Evolutionary conservation across 2,888 invertebrate species (phyloP), one percentile per base, ranked within the genome.

Genomic region (Hedychridium roseum): DNA sequence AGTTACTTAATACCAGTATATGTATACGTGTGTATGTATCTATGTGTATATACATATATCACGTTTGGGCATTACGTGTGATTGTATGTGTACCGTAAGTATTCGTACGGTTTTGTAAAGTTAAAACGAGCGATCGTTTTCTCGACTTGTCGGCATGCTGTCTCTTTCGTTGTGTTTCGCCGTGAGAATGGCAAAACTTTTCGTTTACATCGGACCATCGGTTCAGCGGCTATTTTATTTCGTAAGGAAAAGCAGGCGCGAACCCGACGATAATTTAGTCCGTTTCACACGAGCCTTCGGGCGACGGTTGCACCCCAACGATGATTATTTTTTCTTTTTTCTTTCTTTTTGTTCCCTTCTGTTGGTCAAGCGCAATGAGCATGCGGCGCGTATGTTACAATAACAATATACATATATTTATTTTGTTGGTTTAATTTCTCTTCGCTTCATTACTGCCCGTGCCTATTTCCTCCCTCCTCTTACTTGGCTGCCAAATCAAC

Each of bases 401-500:
- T 66, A 68, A 70, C 55, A 70, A 68, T 68, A 56, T 53, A 68
- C 56, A 71, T 70, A 66, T 70, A 71, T 70, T 70, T 70, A 70
- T 70, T 71, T 70, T 66, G 67, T 71, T 71, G 67, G 64, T 67
- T 70, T 66, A 64, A 68, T 66, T 68, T 60, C 56, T 57, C 47
- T 67, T 64, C 46, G 56, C 64, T 62, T 52, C 48, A 55, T 43
- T 49, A 35, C 37, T 42, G 34, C 32, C 43, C 27, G 9, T 16
- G 16, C 23, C 15, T 37, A 11, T 4, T 46, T 23, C 31, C 12
- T 17, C 15, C 14, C 21, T 32, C 36, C 48, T 23, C 23, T 9
- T 9, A 23, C 23, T 5, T 9, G 23, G 23, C 5, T 6, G 9
- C 9, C 5, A n/a, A n/a, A n/a, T n/a, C n/a, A n/a, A n/a, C n/a